Evolutionary conservation across 2,888 invertebrate species (phyloP).

Genomic region (Eremobia ochroleuca): DNA sequence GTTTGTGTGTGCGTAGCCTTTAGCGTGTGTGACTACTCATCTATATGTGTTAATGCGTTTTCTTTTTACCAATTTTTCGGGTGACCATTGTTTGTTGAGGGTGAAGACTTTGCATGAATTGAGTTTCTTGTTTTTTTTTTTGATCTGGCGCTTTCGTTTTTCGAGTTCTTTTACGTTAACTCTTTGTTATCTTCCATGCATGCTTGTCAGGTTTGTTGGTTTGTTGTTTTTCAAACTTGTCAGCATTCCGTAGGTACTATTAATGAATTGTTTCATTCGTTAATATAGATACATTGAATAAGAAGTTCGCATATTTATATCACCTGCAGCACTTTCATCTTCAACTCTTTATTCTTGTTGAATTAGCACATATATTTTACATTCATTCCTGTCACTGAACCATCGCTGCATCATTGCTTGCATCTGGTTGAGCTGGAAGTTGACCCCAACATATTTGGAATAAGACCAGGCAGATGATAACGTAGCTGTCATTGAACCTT

Average conservation of each 20-base stretch:
- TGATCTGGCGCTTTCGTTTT: background rate
- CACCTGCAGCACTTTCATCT: background rate
- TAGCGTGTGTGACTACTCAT: conserved; percentile 87
- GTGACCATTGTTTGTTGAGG: conserved; percentile 72
- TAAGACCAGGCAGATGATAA: background rate
- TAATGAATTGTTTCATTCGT: background rate
- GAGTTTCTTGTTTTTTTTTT: background rate
- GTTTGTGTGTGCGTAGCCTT: conserved; percentile 78
- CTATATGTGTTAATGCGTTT: conserved; percentile 91
- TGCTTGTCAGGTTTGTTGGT: no score
- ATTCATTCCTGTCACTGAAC: background rate
- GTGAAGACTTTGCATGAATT: conserved; percentile 42
- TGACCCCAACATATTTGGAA: background rate
- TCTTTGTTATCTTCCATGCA: background rate
- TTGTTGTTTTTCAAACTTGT: no score
- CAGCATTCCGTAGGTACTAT: no score
- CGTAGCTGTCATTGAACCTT: background rate
- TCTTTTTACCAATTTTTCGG: conserved; percentile 91
- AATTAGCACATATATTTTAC: background rate
- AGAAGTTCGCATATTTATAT: background rate
- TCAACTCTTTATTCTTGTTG: background rate
- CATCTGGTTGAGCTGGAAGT: background rate
- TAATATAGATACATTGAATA: background rate
- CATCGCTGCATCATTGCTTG: background rate
- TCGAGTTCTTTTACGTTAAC: background rate